Base-by-base conservation (phyloP, 2,888 invertebrate species). In the Hypselothyrea guttata region DNA sequence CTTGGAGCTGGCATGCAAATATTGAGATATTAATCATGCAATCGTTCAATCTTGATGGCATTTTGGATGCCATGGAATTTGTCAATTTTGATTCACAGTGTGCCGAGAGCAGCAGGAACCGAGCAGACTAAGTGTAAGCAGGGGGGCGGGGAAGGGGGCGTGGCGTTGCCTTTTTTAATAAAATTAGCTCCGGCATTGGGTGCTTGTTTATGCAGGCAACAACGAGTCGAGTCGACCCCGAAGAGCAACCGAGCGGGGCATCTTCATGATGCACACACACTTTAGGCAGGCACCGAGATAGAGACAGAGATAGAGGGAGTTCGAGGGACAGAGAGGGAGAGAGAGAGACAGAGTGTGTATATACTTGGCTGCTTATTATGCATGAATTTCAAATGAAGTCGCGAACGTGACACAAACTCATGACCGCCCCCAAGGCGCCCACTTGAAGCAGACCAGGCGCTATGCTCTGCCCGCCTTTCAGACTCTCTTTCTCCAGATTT, bases 341-440 rank as follows among this genome's bases (percentile, higher is more conserved):
- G n/a, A n/a, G n/a, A n/a, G n/a, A n/a, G n/a, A n/a, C n/a, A n/a
- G 47, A 69, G 57, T 60, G 37, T 22, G 62, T 65, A 62, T 68
- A 71, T 81, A 75, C 78, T 77, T 69, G 74, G 59, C 71, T 78
- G 78, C 81, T 78, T 78, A 78, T 78, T 81, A 78, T 78, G 81
- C 78, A 78, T 78, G 78, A 78, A 78, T 78, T 78, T 75, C 55
- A 74, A 77, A 78, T 78, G 81, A 81, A 78, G 81, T 81, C 77
- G 81, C 78, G 81, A 78, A 81, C 78, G 78, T 78, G 78, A 78
- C 78, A 77, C 81, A 81, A 77, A 78, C 81, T 70, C 75, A 68
- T 60, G 69, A 65, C 69, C 69, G 59, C 55, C 71, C 60, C 61
- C 60, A 45, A 48, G 58, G 51, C 66, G 57, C 54, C 66, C 70